Evolutionary conservation across 2,888 invertebrate genomes (phyloP).

Genomic region (Agapetus fuscipes): DNA sequence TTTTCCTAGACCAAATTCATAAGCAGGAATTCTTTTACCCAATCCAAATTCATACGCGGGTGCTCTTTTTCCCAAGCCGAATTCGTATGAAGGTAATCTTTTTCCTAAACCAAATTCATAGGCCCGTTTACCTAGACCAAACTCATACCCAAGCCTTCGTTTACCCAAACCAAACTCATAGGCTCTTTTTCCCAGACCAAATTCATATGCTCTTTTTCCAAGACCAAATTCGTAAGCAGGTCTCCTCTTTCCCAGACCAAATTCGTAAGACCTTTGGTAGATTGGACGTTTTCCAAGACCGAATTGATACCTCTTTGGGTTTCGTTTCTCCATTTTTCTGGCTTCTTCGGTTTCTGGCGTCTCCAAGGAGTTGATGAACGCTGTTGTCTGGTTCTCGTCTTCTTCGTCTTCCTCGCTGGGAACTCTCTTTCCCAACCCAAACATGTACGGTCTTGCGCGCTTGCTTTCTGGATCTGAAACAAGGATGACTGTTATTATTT

Average conservation of each 20-base stretch:
- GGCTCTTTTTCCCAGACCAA: slow-evolving; percentile 17
- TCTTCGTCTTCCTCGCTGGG: slow-evolving; percentile 27
- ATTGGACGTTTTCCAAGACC: no score
- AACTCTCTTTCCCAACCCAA: slow-evolving; percentile 58
- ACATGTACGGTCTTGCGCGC: slow-evolving; percentile 55
- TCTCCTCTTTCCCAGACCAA: slow-evolving; percentile 18
- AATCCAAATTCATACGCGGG: slow-evolving; percentile 24
- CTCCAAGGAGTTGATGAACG: background rate
- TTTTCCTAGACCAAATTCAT: slow-evolving; percentile 11
- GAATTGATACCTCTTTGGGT: slow-evolving; percentile 10
- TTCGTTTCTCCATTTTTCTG: slow-evolving; percentile 30
- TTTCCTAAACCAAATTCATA: slow-evolving; percentile 17
- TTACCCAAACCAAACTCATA: slow-evolving; percentile 31
- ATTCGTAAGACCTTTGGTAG: slow-evolving; percentile 17
- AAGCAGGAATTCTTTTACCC: slow-evolving; percentile 1
- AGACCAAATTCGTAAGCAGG: slow-evolving; percentile 22
- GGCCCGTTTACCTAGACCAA: slow-evolving; percentile 7
- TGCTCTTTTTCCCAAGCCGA: slow-evolving; percentile 39
- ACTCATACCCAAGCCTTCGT: slow-evolving; percentile 39
- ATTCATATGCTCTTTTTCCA: slow-evolving; percentile 17
- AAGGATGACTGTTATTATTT: background rate
- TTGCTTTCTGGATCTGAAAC: slow-evolving; percentile 38
- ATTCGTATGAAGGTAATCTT: slow-evolving; percentile 30
- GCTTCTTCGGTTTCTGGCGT: slow-evolving; percentile 25
- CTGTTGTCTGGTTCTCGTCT: no score